Base-by-base conservation (phyloP, 1,140 invertebrate genomes). In the Melitaea cinxia region DNA sequence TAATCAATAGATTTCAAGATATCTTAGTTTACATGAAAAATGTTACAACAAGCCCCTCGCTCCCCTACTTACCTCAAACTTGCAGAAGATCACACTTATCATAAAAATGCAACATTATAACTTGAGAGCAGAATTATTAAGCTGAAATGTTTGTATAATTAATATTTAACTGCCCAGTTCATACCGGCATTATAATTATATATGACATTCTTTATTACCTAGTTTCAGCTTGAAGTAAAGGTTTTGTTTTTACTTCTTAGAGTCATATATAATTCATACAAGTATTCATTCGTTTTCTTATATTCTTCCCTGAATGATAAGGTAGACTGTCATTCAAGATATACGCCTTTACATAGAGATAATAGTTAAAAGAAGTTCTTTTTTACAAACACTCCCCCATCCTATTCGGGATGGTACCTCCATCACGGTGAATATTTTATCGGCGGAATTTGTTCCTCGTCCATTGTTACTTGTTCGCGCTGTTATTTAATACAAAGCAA, bases 401-500 rank as follows among this genome's bases (percentile, higher is more conserved):
- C 21, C 10, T 19, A 19, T 12, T 12, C 15, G 39, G 7, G 39
- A 45, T 17, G 39, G 52, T 23, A n/a, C 39, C 37, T 57, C 39
- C 55, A 26, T 45, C 24, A 61, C 42, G 37, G 4, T 61, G 59
- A 61, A 61, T 61, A 61, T 61, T 61, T 61, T 42, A 61, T 53
- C n/a, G n/a, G 28, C 30, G 2, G 56, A 17, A 61, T 61, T 53
- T 42, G 45, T 39, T 49, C 30, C 56, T 17, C 19, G 42, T 10
- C 42, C 14, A 26, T 49, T 58, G 59, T 61, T 53, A 42, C 49
- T 61, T 42, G 59, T 49, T 61, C 59, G 49, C 35, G 37, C 59
- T 42, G 49, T 53, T 54, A 53, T 53, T 61, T 61, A 39, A 61
- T 61, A 61, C 59, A 61, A 53, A 53, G 59, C 59, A 61, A 61